phyloP scores from a whole-genome alignment of 2,113 vertebrate species.

The Megaceryle torquata region DNA sequence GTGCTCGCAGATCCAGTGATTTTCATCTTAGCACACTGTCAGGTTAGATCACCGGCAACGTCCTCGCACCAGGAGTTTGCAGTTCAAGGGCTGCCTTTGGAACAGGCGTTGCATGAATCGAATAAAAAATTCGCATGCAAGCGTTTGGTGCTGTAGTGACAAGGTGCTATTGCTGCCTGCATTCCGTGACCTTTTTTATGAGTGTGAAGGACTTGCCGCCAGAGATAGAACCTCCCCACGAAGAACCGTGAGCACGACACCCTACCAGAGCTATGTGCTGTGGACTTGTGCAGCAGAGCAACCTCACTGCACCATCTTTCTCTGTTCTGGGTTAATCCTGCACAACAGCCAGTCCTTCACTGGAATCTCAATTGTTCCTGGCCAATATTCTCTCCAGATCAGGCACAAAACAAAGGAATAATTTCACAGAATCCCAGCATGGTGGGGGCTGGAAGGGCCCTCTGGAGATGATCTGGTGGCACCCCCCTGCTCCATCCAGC shows the following conservation, averaged over 20 bases:
- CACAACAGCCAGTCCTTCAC: background rate
- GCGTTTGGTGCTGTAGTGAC: slow-evolving; percentile 22
- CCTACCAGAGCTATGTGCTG: background rate
- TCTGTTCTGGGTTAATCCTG: background rate
- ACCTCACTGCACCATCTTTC: background rate
- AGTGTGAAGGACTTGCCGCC: background rate
- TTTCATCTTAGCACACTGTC: slow-evolving; percentile 32
- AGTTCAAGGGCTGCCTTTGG: slow-evolving; percentile 21
- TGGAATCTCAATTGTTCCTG: background rate
- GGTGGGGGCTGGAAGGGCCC: background rate
- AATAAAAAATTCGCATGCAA: slow-evolving; percentile 41
- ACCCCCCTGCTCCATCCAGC: background rate
- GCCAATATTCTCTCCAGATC: background rate
- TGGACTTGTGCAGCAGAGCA: background rate
- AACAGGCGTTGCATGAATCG: slow-evolving; percentile 14
- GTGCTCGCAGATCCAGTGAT: background rate
- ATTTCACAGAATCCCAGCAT: background rate
- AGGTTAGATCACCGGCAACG: slow-evolving; percentile 36
- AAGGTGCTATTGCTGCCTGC: slow-evolving; percentile 18
- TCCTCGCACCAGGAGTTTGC: background rate
- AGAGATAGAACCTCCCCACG: background rate
- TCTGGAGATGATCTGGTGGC: background rate
- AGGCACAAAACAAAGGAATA: background rate
- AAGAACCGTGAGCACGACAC: background rate
- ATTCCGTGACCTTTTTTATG: background rate